Percentiles rank a stretch among this genome's conserved stretches.
These are phyloP conservation scores for Manis pentadactyla DNA, from an alignment of 2,797 vertebrate genomes.

Conservation along the genomic window DNA sequence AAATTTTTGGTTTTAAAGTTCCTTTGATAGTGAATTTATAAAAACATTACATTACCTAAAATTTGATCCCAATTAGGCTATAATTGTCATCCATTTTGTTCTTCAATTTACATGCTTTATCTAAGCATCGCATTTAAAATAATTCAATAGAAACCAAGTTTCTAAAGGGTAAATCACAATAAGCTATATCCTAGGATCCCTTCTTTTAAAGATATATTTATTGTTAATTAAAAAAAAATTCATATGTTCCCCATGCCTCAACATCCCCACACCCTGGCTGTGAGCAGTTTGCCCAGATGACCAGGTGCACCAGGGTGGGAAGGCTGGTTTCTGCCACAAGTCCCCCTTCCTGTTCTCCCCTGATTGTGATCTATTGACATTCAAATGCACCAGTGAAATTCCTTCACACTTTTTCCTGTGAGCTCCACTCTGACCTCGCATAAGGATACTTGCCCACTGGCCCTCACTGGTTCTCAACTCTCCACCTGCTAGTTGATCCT, in stretches of 20 bases:
- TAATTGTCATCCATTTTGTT: neutral
- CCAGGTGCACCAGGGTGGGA: neutral
- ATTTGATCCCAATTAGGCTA: neutral
- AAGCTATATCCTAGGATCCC: neutral
- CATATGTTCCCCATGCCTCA: neutral
- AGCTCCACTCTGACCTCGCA: neutral
- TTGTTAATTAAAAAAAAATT: neutral
- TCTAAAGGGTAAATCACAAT: neutral
- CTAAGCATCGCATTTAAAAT: neutral
- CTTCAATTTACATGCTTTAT: neutral
- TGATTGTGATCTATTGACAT: neutral
- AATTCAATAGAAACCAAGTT: neutral
- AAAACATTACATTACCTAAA: neutral
- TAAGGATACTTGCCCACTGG: neutral
- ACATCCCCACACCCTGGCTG: neutral
- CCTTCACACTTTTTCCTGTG: neutral
- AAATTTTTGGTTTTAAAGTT: conserved; percentile 58
- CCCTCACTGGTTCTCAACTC: no score
- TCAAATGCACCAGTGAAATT: neutral
- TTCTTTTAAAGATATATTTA: neutral
- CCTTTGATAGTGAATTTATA: neutral
- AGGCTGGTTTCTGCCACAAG: neutral
- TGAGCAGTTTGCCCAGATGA: neutral
- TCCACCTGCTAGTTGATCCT: neutral
- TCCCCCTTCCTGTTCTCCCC: no score